Conservation (phyloP, 2,888 invertebrate genomes). For the Chrysina gloriosa region DNA sequence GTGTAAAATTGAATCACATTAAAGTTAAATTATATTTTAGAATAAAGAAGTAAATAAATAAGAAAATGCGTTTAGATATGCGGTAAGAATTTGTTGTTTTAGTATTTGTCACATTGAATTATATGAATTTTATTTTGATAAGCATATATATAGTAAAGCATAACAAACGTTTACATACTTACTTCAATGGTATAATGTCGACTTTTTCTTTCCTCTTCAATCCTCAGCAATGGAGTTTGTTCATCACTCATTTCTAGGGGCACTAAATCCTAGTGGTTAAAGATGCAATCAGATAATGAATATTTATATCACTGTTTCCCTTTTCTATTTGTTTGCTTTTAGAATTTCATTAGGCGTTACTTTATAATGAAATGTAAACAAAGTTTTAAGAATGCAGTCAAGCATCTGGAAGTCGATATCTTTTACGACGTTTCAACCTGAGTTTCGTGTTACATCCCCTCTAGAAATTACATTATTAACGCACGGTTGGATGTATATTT, state of each 20-base stretch:
- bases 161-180: slow-evolving; percentile 22
- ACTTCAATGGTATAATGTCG: slow-evolving; percentile 30
- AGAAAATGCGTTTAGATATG: no score
- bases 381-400: slow-evolving; percentile 39
- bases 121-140: no score
- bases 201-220: slow-evolving; percentile 34
- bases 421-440: slow-evolving; percentile 38
- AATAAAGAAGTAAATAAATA: no score
- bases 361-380: slow-evolving; percentile 40
- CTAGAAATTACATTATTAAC: slow-evolving; percentile 41
- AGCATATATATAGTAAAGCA: no score
- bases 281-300: not conserved
- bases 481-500: slow-evolving; percentile 25
- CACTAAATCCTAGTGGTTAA: slow-evolving; percentile 4
- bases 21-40: no score
- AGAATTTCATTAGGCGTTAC: slow-evolving; percentile 12
- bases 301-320: not conserved
- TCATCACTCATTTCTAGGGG: slow-evolving; percentile 42
- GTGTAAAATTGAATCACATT: no score
- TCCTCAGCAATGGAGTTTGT: slow-evolving; percentile 39
- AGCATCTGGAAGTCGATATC: slow-evolving; percentile 42
- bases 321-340: slow-evolving; percentile 14
- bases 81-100: no score
- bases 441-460: slow-evolving; percentile 40
- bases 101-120: no score